phyloP scores from a whole-genome alignment of 2,888 invertebrate genomes.

The Acanthosepion esculentum region DNA sequence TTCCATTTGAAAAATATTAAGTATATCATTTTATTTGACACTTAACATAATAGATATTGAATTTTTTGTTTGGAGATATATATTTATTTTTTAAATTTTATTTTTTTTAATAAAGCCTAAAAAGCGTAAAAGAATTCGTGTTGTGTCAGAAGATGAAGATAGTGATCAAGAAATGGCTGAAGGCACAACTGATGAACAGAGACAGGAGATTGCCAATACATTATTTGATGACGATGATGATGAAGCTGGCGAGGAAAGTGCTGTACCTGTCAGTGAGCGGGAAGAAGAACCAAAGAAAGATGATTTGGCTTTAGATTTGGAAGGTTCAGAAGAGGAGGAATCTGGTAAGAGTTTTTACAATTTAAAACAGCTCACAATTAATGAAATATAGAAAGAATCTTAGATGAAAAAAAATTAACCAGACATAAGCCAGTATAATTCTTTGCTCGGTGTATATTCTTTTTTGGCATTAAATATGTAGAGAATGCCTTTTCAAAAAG shows the following conservation, averaged over 20 bases:
- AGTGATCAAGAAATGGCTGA: slow-evolving; percentile 69
- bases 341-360: slow-evolving; percentile 53
- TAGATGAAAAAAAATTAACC: no score
- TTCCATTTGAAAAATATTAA: no score
- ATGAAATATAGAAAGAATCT: no score
- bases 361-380: no score
- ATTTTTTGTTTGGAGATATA: no score
- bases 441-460: background rate
- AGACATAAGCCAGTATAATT: background rate
- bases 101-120: slow-evolving; percentile 56
- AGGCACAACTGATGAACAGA: slow-evolving; percentile 65
- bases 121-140: slow-evolving; percentile 70
- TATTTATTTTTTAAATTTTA: background rate
- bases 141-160: slow-evolving; percentile 73
- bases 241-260: slow-evolving; percentile 60
- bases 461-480: background rate
- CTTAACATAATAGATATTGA: no score
- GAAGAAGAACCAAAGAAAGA: slow-evolving; percentile 81
- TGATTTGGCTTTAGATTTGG: slow-evolving; percentile 83
- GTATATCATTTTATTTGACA: no score
- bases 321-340: slow-evolving; percentile 64
- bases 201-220: slow-evolving; percentile 71
- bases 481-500: background rate
- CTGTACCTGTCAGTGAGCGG: slow-evolving; percentile 57
- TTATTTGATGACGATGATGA: slow-evolving; percentile 73